A percentile compares a stretch with the other conserved stretches of the same genome.
Evolutionary conservation across 1,140 invertebrate species (phyloP).

Genomic region (Reticulitermes speratus): DNA sequence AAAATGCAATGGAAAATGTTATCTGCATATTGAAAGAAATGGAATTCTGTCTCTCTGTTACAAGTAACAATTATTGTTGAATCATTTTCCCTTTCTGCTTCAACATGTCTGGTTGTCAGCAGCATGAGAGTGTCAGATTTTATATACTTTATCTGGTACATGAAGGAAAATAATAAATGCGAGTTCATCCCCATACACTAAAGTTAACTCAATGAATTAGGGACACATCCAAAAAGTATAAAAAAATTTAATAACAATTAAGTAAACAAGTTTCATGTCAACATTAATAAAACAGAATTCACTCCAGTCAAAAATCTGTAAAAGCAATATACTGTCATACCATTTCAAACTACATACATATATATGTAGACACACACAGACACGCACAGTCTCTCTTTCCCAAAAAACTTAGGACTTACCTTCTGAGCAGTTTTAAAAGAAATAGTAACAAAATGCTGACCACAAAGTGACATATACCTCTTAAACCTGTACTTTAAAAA

Average conservation of each 20-base stretch:
- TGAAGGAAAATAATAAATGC: neutral
- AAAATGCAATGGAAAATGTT: neutral
- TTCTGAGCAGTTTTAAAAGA: neutral
- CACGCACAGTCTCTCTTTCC: too few species aligned
- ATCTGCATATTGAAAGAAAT: neutral
- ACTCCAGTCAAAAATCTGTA: neutral
- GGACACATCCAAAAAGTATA: neutral
- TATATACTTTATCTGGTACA: neutral
- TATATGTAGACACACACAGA: too few species aligned
- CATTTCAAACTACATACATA: neutral
- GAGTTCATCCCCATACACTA: neutral
- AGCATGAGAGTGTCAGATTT: neutral
- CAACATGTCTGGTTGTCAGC: neutral
- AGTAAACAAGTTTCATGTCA: neutral
- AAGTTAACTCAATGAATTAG: neutral
- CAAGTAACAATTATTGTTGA: neutral
- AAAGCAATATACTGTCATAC: too few species aligned
- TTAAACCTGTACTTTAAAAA: neutral
- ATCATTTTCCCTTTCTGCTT: neutral
- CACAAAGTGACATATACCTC: neutral
- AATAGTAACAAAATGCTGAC: neutral
- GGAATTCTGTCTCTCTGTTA: neutral
- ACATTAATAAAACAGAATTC: neutral
- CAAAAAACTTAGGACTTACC: neutral
- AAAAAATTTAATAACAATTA: neutral